A percentile compares a stretch with the other conserved stretches of the same genome.
phyloP scores from a whole-genome alignment of 2,888 invertebrate species.

The Phlogophora meticulosa region DNA sequence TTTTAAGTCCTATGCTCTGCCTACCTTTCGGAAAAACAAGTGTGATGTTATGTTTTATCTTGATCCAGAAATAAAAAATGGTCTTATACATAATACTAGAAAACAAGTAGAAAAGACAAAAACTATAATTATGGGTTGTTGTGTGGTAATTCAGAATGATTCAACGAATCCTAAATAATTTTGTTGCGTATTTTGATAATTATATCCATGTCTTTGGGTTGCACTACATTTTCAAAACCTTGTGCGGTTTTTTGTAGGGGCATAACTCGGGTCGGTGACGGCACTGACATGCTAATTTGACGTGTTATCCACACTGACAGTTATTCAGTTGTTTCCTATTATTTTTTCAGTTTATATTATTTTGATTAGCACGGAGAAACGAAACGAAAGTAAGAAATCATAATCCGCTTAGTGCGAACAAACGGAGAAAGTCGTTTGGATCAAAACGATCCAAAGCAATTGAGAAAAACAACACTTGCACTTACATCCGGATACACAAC shows the following conservation, averaged over 20 bases:
- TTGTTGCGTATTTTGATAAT: not conserved
- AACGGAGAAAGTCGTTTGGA: constrained; percentile 22
- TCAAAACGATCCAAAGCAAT: not conserved
- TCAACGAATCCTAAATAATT: not conserved
- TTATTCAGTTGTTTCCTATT: too few relatives aligned
- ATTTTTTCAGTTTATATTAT: too few relatives aligned
- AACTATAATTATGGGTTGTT: too few relatives aligned
- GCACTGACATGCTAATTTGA: too few relatives aligned
- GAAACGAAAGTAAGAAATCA: constrained; percentile 11
- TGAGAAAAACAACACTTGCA: not conserved
- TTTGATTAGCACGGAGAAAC: not conserved
- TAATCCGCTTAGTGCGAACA: not conserved
- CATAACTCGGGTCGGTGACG: too few relatives aligned
- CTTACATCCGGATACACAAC: not conserved
- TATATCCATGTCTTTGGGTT: not conserved
- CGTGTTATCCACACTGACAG: too few relatives aligned
- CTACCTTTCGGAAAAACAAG: too few relatives aligned
- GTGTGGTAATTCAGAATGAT: not conserved
- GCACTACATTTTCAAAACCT: too few relatives aligned
- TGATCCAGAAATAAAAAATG: constrained; percentile 2
- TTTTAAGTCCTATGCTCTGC: too few relatives aligned
- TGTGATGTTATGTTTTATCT: not conserved
- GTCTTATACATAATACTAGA: not conserved
- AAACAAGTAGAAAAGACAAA: not conserved
- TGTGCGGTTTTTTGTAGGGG: too few relatives aligned